phyloP scores from a whole-genome alignment of 92 coral and sea anemone genomes.

The Epizoanthus illoricatus region DNA sequence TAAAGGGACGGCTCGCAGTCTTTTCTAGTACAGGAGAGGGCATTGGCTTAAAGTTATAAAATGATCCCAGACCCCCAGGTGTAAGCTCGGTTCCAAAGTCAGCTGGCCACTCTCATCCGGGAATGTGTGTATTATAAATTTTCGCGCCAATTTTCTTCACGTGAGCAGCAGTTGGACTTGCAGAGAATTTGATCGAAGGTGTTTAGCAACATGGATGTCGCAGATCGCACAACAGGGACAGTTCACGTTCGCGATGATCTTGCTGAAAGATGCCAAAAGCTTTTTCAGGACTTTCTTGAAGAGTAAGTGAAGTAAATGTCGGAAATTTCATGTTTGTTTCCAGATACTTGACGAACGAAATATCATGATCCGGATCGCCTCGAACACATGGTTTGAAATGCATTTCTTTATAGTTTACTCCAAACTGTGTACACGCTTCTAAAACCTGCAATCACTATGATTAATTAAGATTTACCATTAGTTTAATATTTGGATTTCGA shows the following conservation, averaged over 20 bases:
- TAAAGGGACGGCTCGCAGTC: too few species aligned
- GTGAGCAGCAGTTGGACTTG: conserved; percentile 56
- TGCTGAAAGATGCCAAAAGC: conserved; percentile 96
- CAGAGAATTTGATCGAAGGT: not conserved
- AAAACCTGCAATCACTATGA: too few species aligned
- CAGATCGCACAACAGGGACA: conserved; percentile 93
- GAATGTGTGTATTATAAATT: conserved; percentile 52
- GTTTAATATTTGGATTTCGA: too few species aligned
- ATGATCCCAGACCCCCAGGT: too few species aligned
- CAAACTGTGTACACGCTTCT: too few species aligned
- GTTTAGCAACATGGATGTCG: conserved; percentile 86
- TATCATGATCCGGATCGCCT: not conserved
- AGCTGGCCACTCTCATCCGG: conserved; percentile 62
- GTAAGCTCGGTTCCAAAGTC: not conserved
- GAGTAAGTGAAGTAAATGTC: conserved; percentile 72
- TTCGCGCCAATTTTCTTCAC: conserved; percentile 97
- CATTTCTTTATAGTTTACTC: too few species aligned
- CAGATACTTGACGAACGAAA: not conserved
- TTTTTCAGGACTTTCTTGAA: conserved; percentile 99
- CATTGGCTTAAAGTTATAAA: too few species aligned
- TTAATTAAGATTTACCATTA: too few species aligned
- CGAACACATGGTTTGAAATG: not conserved
- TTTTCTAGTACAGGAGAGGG: too few species aligned
- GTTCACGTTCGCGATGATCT: conserved; percentile 93
- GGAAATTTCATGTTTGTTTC: not conserved